These are phyloP conservation scores for Protosalanx chinensis DNA, from an alignment of 2,797 vertebrate genomes.

Conservation along the genomic window DNA sequence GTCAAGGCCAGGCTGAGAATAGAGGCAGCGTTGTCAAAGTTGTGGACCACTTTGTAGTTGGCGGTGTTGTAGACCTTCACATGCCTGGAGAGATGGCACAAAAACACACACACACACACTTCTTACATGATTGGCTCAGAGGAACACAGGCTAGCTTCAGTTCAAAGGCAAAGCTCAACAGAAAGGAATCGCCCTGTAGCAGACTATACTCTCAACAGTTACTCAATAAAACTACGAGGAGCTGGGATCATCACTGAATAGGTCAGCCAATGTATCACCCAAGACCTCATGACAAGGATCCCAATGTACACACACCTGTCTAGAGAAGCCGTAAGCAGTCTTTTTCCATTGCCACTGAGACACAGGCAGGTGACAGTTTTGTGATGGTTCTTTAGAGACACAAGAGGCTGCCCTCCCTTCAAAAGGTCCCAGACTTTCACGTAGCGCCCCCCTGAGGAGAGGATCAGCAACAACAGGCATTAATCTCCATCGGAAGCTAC, in stretches of 20 bases:
- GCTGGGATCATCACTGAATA: constrained; percentile 13
- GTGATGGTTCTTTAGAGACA: constrained; percentile 94
- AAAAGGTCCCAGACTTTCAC: constrained; percentile 96
- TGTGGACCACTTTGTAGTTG: constrained; percentile 94
- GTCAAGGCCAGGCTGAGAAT: constrained; percentile 88
- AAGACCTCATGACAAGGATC: neutral
- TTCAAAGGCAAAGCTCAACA: neutral
- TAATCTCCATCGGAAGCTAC: neutral
- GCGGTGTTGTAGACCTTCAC: constrained; percentile 95
- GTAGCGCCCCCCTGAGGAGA: constrained; percentile 82
- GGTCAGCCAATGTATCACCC: constrained; percentile 12
- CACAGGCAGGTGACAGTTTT: constrained; percentile 93
- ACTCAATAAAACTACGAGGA: neutral
- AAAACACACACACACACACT: too few species aligned
- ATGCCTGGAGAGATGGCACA: constrained; percentile 73
- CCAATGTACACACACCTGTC: constrained; percentile 78
- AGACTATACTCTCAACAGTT: neutral
- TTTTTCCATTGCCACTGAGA: constrained; percentile 86
- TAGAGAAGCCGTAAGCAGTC: constrained; percentile 88
- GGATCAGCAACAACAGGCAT: neutral
- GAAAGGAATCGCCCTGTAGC: too few species aligned
- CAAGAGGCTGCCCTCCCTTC: constrained; percentile 89
- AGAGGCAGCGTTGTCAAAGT: constrained; percentile 87
- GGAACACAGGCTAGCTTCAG: neutral
- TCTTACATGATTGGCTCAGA: too few species aligned